Evolutionary conservation across 2,888 invertebrate species (phyloP), one percentile per base, ranked within the genome.

Genomic region (Biston stratarius): DNA sequence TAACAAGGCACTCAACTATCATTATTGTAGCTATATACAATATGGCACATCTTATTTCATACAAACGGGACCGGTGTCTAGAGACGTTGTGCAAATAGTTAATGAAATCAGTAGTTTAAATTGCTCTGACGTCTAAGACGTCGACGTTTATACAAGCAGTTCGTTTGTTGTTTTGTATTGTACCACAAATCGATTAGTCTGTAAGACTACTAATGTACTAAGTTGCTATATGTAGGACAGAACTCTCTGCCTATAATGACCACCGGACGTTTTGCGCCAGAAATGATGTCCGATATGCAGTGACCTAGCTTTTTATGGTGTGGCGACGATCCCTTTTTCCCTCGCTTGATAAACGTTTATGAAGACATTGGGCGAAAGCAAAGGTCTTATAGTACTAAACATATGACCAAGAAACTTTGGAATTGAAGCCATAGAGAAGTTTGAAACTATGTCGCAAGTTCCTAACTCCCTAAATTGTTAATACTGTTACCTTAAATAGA

Each of bases 241-340:
- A 51, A 10, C 63, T 64, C 67, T 51, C 52, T 1, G 51, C 36
- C 67, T 68, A 68, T 38, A 45, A 48, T 40, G 45, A 52, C 33
- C 48, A 59, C 59, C 62, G 59, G 51, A 63, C 63, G 45, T 47
- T 68, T 47, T 64, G 55, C 70, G 64, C 62, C 59, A 70, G 70
- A 74, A 71, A 72, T 72, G 69, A 68, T 72, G 71, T 64, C 66
- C 51, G 69, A 64, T 74, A 69, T 63, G 67, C 67, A 70, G 69
- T 69, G 74, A 71, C 69, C 71, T 67, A 64, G 60, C 52, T 71
- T 73, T 73, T 76, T 76, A 74, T 70, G 63, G 64, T 60, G 62
- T 49, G 33, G 44, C 61, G 49, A 61, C 48, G 61, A 61, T 63
- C 67, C 67, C 45, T 57, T 62, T 61, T 66, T 61, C 58, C 59